Evolutionary conservation across 2,113 vertebrate genomes (phyloP).

Genomic region (Oryctolagus cuniculus): mOryCun1.1 NC_091445.1:64496501-64497000

Average conservation of each 20-base stretch:
- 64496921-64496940: slow-evolving; percentile 58
- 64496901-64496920: slow-evolving; percentile 12
- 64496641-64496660: background rate
- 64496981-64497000: slow-evolving; percentile 33
- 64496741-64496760: background rate
- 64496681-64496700: background rate
- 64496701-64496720: slow-evolving; percentile 29
- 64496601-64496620: slow-evolving; percentile 25
- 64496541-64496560: background rate
- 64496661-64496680: background rate
- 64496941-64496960: slow-evolving; percentile 13
- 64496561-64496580: background rate
- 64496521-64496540: background rate
- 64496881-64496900: slow-evolving; percentile 64
- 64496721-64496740: background rate
- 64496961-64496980: slow-evolving; percentile 68
- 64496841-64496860: background rate
- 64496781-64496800: background rate
- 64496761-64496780: background rate
- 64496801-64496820: background rate
- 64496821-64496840: background rate
- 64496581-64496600: slow-evolving; percentile 62
- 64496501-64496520: background rate
- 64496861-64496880: background rate
- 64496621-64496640: background rate